These are phyloP conservation scores for Camponotus pennsylvanicus DNA, from an alignment of 1,140 invertebrate species.

Conservation along the genomic window DNA sequence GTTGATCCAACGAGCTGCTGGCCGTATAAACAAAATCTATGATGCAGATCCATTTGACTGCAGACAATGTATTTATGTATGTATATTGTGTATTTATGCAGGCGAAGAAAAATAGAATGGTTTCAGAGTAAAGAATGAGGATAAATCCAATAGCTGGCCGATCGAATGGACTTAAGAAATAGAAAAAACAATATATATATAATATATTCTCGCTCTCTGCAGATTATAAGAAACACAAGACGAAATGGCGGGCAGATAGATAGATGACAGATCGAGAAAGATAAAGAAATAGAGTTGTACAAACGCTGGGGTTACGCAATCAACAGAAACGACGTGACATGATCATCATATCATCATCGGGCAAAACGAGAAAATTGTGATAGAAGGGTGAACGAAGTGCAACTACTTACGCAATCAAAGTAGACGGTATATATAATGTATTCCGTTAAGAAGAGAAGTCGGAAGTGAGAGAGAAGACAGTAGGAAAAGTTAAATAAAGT, in stretches of 20 bases:
- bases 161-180: not conserved
- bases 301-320: constrained; percentile 19
- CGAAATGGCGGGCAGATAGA: constrained; percentile 23
- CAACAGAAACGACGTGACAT: constrained; percentile 11
- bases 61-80: constrained; percentile 14
- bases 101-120: constrained; percentile 23
- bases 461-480: constrained; percentile 62
- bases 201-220: not conserved
- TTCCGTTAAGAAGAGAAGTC: constrained; percentile 71
- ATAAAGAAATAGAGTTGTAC: not conserved
- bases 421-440: constrained; percentile 51
- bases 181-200: constrained; percentile 37
- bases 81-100: constrained; percentile 33
- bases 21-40: constrained; percentile 3
- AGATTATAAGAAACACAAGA: constrained; percentile 28
- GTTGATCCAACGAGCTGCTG: not conserved
- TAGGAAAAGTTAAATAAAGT: constrained; percentile 67
- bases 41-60: not conserved
- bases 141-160: constrained; percentile 2
- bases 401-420: constrained; percentile 66
- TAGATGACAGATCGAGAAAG: constrained; percentile 21
- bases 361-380: not conserved
- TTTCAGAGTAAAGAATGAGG: constrained; percentile 11
- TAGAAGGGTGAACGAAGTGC: constrained; percentile 23
- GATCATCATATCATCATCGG: constrained; percentile 8